Evolutionary conservation across 2,113 vertebrate species (phyloP), one percentile per base, ranked within the genome.

Genomic region (Bufo bufo): DNA sequence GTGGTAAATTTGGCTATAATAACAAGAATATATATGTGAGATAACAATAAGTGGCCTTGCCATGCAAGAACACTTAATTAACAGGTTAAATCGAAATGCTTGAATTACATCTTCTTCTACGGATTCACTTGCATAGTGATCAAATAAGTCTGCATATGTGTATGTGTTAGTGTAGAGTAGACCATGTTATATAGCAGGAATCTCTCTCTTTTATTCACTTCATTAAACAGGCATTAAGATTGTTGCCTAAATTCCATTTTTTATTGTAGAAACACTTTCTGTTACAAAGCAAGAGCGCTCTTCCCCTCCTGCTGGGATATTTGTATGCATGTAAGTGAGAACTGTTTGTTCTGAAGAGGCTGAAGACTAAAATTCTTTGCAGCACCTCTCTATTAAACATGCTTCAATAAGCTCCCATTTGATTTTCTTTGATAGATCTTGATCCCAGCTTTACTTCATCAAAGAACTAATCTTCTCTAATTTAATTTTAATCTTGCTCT

Each of bases 401-500:
- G 71, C 71, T 61, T 77, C 43, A 47, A 17, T 75, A 86, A 86
- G 56, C 85, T 85, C 59, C 72, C 85, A 77, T 86, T 77, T 86
- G 85, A 86, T 78, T 86, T 78, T 58, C 85, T 86, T 86, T 86
- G 85, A 77, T 77, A 86, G 85, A 86, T 59, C 85, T 86, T 86
- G 72, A 86, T 86, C 85, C 85, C 72, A 86, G 74, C 72, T 85
- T 85, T 85, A 85, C 72, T 77, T 77, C 23, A 85, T 85, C 84
- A 85, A 85, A 85, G 84, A 77, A 75, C 84, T 85, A 85, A 85
- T 85, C 85, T 85, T 85, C 71, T 86, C 85, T 86, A 65, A 78
- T 86, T 86, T 86, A 86, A 65, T 86, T 86, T 86, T 61, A 86
- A 86, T 86, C 85, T 86, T 78, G 74, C 56, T 78, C 74, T 59